Percentiles rank a stretch among this genome's conserved stretches.
Conservation (phyloP, 2,797 vertebrate genomes). For the Clarias fuscus region DNA sequence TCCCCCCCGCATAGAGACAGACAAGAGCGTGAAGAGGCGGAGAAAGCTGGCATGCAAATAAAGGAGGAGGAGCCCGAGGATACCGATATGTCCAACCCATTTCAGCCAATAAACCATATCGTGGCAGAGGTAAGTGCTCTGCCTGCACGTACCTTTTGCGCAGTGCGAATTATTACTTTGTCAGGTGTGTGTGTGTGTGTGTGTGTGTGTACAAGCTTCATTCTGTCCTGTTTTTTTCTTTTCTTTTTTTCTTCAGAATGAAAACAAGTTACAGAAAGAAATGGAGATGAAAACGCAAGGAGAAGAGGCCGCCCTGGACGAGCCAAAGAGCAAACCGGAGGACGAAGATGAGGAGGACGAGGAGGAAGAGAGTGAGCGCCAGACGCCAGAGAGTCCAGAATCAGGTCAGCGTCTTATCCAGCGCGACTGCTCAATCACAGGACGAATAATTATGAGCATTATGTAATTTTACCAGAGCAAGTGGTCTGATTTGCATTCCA, state of each 20-base stretch:
- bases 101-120: constrained; percentile 85
- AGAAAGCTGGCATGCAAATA: constrained; percentile 67
- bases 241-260: constrained; percentile 72
- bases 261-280: constrained; percentile 75
- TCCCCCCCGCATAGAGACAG: constrained; percentile 65
- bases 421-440: not conserved
- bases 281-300: constrained; percentile 71
- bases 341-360: constrained; percentile 67
- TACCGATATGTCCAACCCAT: constrained; percentile 77
- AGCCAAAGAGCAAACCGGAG: constrained; percentile 55
- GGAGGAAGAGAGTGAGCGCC: constrained; percentile 70
- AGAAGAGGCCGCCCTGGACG: constrained; percentile 28
- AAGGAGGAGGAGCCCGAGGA: constrained; percentile 72
- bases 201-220: not conserved
- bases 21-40: constrained; percentile 78
- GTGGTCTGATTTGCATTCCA: constrained; percentile 10
- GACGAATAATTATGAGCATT: not conserved
- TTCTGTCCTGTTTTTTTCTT: not conserved
- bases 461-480: not conserved
- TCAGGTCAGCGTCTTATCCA: constrained; percentile 69
- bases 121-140: constrained; percentile 75
- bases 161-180: not conserved
- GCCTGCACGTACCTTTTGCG: not conserved
- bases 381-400: constrained; percentile 72
- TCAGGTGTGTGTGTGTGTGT: not conserved